Base-by-base conservation (phyloP, 2,113 vertebrate genomes). In the Solea senegalensis region DNA sequence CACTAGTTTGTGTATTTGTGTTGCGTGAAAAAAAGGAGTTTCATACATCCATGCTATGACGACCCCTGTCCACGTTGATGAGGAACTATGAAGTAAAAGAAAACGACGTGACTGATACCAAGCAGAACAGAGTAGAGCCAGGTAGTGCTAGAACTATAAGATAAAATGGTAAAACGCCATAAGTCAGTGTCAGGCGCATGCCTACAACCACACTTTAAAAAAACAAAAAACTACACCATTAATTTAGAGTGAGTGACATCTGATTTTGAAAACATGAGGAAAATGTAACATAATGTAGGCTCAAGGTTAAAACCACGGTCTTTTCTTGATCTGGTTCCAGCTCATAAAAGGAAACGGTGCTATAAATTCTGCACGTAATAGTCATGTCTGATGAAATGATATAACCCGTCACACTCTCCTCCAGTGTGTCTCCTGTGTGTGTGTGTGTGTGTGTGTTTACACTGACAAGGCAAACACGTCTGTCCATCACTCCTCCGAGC, bases 401-500 rank as follows among this genome's bases (percentile, higher is more conserved):
- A 46, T 5, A n/a, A 59, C 9, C 21, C 53, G 57, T 71, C 71
- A 14, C 0, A 1, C 2, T 43, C 15, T 43, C 28, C 41, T 54
- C 11, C 45, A 48, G 45, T 34, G 34, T 14, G 4, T 9, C 45
- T 48, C 39, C 44, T 21, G 12, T 15, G 28, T 49, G 16, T 8
- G 14, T 21, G 12, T 15, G 28, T 49, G 16, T 8, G 14, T 39
- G 54, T 48, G 4, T 16, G 28, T 21, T 34, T 34, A 9, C 16
- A 51, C 14, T 50, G 51, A 65, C 40, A 44, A 46, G 21, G 34
- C 27, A 34, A 51, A 50, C 15, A 4, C 43, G 48, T 15, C 53
- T 53, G 65, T 21, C 62, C 26, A 69, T 80, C 70, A 45, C 57
- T 34, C 50, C 26, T 2, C 55, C 6, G 34, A 34, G 81, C 55